A percentile compares a stretch with the other conserved stretches of the same genome.
phyloP scores from a whole-genome alignment of 2,113 vertebrate genomes.

The Mobula hypostoma region DNA sequence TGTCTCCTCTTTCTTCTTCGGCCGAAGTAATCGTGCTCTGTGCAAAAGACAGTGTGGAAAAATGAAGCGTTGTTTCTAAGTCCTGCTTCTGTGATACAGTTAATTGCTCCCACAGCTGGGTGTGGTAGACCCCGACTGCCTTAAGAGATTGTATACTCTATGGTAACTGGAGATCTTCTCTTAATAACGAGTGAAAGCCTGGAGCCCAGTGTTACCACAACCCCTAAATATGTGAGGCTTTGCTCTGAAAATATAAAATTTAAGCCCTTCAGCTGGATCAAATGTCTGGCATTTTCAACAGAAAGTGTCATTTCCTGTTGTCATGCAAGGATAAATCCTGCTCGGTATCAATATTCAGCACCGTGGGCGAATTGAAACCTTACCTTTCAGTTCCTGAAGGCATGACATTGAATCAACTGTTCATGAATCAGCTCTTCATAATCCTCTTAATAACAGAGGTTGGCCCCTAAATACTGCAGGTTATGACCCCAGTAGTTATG shows the following conservation, averaged over 20 bases:
- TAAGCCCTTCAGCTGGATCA: not conserved
- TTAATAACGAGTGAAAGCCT: not conserved
- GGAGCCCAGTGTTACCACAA: slow-evolving; percentile 13
- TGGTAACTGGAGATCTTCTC: not conserved
- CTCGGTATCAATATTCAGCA: slow-evolving; percentile 10
- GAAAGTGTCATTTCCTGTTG: not conserved
- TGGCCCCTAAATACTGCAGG: not conserved
- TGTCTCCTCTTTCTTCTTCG: not conserved
- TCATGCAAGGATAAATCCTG: not conserved
- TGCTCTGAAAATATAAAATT: not conserved
- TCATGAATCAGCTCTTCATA: not conserved
- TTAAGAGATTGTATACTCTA: not conserved
- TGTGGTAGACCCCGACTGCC: not conserved
- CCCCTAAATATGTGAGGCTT: not conserved
- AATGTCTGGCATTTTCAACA: not conserved
- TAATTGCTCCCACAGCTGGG: not conserved
- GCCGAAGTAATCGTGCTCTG: not conserved
- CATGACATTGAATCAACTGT: not conserved
- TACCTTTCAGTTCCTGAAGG: slow-evolving; percentile 7
- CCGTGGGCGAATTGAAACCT: not conserved
- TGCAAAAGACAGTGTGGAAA: not conserved
- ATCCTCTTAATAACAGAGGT: not conserved
- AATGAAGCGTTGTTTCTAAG: not conserved
- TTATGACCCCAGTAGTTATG: not conserved
- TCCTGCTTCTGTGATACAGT: not conserved